Evolutionary conservation across 2,113 vertebrate species (phyloP).

Genomic region (Alectura lathami): DNA sequence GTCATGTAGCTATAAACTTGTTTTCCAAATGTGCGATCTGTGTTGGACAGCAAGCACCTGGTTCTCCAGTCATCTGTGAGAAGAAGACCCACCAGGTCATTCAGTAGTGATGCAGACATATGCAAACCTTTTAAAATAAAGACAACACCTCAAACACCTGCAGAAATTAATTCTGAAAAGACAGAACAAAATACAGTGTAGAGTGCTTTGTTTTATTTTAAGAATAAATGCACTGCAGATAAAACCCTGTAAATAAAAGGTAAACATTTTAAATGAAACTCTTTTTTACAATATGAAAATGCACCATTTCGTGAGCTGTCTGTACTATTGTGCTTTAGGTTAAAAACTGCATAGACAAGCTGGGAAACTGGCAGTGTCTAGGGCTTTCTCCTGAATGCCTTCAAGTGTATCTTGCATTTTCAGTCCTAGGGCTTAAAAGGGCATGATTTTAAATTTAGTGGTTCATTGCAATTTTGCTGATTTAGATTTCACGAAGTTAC

Average conservation of each 20-base stretch:
- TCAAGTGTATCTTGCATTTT: background rate
- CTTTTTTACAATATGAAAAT: background rate
- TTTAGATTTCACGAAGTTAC: background rate
- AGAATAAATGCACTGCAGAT: background rate
- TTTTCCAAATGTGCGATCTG: background rate
- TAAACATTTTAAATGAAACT: background rate
- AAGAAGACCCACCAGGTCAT: conserved; percentile 8
- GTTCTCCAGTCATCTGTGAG: background rate
- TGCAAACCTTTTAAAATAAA: background rate
- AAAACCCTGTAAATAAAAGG: background rate
- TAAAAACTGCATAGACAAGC: background rate
- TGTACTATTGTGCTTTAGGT: background rate
- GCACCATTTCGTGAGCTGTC: background rate
- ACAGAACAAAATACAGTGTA: background rate
- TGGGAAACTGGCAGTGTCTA: background rate
- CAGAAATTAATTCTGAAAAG: background rate
- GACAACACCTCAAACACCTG: background rate
- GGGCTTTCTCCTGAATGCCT: background rate
- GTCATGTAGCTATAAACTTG: background rate
- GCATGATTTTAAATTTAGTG: background rate
- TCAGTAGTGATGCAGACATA: background rate
- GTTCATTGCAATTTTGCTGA: background rate
- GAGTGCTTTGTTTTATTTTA: background rate
- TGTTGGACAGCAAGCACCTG: background rate
- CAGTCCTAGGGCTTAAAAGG: background rate